Conservation (phyloP, 2,888 invertebrate genomes). For the Microdon myrmicae region DNA sequence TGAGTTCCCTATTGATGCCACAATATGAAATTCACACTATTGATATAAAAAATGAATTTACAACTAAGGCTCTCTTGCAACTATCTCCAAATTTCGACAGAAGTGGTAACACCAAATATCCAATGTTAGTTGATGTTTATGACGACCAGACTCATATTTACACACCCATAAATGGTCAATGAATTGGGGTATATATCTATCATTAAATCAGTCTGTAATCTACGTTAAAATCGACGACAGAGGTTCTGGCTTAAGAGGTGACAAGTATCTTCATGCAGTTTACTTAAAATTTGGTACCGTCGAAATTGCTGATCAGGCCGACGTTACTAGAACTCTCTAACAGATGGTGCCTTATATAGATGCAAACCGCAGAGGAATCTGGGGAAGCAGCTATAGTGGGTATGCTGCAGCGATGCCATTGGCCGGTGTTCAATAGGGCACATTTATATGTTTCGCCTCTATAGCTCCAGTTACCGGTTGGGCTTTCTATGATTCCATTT, state of each 20-base stretch:
- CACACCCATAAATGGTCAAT: conserved; percentile 82
- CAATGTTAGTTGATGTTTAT: conserved; percentile 87
- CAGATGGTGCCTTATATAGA: conserved; percentile 79
- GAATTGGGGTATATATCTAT: conserved; percentile 89
- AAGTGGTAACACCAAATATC: conserved; percentile 76
- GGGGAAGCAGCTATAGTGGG: conserved; percentile 99
- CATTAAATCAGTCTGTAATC: conserved; percentile 84
- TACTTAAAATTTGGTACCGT: conserved; percentile 87
- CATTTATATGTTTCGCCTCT: conserved; percentile 93
- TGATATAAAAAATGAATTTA: conserved; percentile 72
- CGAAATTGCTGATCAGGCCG: conserved; percentile 92
- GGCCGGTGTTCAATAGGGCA: conserved; percentile 76
- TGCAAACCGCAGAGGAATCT: conserved; percentile 84
- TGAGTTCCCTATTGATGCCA: conserved; percentile 70
- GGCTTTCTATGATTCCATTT: conserved; percentile 95
- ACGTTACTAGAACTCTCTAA: conserved; percentile 75
- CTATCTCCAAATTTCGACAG: conserved; percentile 78
- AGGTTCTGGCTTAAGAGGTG: conserved; percentile 88
- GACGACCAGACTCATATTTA: conserved; percentile 88
- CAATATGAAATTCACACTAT: conserved; percentile 72
- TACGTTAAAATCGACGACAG: conserved; percentile 91
- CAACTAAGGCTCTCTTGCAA: conserved; percentile 79
- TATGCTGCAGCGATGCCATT: conserved; percentile 90
- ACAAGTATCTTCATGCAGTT: conserved; percentile 81
- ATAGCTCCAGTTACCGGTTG: conserved; percentile 98